These are phyloP conservation scores for Dryoscopus gambensis DNA, from an alignment of 2,113 vertebrate genomes.

Conservation along the genomic window DNA sequence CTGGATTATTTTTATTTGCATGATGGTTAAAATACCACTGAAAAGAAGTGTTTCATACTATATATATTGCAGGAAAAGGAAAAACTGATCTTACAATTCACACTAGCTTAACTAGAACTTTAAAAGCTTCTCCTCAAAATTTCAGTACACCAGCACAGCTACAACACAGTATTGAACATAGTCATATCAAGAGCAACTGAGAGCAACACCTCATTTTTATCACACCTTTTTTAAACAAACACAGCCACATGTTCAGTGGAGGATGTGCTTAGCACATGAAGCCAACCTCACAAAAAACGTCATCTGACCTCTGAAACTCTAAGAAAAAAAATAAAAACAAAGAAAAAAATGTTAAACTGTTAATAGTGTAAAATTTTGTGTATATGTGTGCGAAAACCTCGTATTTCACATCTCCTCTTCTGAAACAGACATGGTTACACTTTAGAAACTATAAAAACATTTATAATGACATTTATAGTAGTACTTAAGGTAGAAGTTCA, in stretches of 20 bases:
- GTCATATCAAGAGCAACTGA: background rate
- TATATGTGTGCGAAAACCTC: background rate
- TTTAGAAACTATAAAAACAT: background rate
- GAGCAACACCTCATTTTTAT: slow-evolving; percentile 26
- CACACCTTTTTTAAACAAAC: slow-evolving; percentile 57
- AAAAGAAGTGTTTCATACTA: background rate
- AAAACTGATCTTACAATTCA: background rate
- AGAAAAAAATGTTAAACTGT: background rate
- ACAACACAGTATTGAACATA: slow-evolving; percentile 22
- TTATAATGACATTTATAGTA: background rate
- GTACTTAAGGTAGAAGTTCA: background rate
- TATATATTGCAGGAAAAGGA: background rate
- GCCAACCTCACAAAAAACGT: background rate
- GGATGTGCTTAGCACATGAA: background rate
- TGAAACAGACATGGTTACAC: background rate
- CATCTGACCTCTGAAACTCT: background rate
- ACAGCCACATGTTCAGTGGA: slow-evolving; percentile 17
- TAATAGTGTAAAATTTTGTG: background rate
- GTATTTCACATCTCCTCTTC: background rate
- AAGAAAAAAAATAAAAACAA: background rate
- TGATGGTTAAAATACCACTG: background rate
- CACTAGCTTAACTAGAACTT: background rate
- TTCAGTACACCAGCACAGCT: slow-evolving; percentile 4
- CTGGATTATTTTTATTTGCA: background rate
- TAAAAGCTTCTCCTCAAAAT: background rate